Evolutionary conservation across 2,888 invertebrate genomes (phyloP).

Genomic region (Loripinus fragilis): DNA sequence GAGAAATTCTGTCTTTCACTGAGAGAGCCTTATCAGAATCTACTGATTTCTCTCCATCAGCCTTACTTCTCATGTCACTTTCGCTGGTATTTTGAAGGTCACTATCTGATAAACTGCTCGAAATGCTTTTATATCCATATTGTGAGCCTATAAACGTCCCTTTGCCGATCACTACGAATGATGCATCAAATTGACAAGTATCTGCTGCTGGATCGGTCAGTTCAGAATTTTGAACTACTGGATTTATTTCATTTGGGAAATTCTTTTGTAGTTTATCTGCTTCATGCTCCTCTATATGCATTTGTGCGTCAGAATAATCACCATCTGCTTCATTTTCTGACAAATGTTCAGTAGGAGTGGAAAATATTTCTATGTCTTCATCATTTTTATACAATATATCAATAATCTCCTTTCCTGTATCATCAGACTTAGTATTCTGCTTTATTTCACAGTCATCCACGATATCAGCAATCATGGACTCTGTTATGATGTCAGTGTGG

Average conservation of each 20-base stretch:
- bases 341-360: not conserved
- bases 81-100: not conserved
- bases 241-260: too few relatives aligned
- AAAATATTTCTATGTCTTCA: not conserved
- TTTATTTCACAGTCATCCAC: not conserved
- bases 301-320: not conserved
- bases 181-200: slow-evolving; percentile 1
- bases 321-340: not conserved
- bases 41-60: too few relatives aligned
- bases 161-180: slow-evolving; percentile 24
- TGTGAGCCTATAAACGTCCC: slow-evolving; percentile 8
- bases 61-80: not conserved
- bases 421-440: not conserved
- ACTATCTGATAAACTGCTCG: slow-evolving; percentile 16
- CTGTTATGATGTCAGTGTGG: not conserved
- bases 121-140: slow-evolving; percentile 25
- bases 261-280: too few relatives aligned
- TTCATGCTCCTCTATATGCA: too few relatives aligned
- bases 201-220: not conserved
- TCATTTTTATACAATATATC: not conserved
- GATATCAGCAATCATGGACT: not conserved
- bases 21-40: not conserved
- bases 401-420: not conserved
- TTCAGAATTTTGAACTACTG: too few relatives aligned
- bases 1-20: slow-evolving; percentile 1